Evolutionary conservation across 2,797 vertebrate genomes (phyloP).

Genomic region (Lacerta viridis): DNA sequence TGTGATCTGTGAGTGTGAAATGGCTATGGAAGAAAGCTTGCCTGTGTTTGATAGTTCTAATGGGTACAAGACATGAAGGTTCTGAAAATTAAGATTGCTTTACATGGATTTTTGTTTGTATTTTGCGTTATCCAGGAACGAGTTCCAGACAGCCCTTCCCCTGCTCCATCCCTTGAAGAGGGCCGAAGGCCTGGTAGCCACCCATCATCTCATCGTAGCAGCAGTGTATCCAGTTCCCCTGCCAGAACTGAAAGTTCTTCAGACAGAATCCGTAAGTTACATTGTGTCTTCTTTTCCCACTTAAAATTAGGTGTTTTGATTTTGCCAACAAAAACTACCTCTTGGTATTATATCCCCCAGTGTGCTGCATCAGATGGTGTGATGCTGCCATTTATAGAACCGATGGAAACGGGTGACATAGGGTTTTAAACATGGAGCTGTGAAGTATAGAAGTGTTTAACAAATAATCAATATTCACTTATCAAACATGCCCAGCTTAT

Average conservation of each 20-base stretch:
- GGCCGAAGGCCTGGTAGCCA: constrained; percentile 96
- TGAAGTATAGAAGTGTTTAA: constrained; percentile 73
- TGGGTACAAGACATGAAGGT: background rate
- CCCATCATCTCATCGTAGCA: constrained; percentile 97
- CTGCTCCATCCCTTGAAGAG: constrained; percentile 96
- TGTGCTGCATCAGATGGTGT: constrained; percentile 69
- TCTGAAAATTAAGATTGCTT: background rate
- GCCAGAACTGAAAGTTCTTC: constrained; percentile 98
- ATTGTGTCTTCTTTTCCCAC: constrained; percentile 71
- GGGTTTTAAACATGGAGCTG: constrained; percentile 69
- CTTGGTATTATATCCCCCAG: constrained; percentile 68
- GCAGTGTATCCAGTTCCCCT: constrained; percentile 99
- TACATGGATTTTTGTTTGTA: constrained; percentile 27
- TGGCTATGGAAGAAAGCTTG: background rate
- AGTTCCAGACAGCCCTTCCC: constrained; percentile 96
- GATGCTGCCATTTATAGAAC: constrained; percentile 66
- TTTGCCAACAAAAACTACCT: constrained; percentile 68
- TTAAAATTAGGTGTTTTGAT: constrained; percentile 48
- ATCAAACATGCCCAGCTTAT: background rate
- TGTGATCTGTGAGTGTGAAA: background rate
- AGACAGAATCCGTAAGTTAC: constrained; percentile 98
- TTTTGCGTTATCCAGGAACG: constrained; percentile 88
- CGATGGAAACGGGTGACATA: constrained; percentile 69
- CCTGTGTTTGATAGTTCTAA: background rate
- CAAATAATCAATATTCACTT: constrained; percentile 57